These are phyloP conservation scores for Atherinosoma microstoma DNA, from an alignment of 2,797 vertebrate genomes.

Conservation along the genomic window DNA sequence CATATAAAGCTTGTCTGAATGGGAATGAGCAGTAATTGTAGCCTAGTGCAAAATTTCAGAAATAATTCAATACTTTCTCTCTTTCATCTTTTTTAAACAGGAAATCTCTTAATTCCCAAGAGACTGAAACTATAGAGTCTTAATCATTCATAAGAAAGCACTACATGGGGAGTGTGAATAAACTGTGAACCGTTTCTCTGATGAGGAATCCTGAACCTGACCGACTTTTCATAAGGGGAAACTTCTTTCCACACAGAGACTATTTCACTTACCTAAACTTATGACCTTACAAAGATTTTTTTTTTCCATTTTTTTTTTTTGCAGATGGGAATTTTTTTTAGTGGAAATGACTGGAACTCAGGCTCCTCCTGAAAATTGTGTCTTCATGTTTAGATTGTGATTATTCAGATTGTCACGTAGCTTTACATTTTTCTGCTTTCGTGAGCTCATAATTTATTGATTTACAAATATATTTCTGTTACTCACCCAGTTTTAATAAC, in stretches of 20 bases:
- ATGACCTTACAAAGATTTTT: slow-evolving; percentile 27
- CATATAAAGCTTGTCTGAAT: slow-evolving; percentile 54
- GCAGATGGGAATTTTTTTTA: slow-evolving; percentile 11
- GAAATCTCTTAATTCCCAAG: slow-evolving; percentile 80
- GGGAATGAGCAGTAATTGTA: slow-evolving; percentile 52
- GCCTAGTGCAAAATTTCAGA: slow-evolving; percentile 20
- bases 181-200: slow-evolving; percentile 75
- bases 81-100: slow-evolving; percentile 77
- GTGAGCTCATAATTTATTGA: slow-evolving; percentile 71
- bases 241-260: slow-evolving; percentile 72
- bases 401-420: slow-evolving; percentile 30
- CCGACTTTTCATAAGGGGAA: slow-evolving; percentile 69
- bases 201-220: slow-evolving; percentile 71
- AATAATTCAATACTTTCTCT: slow-evolving; percentile 75
- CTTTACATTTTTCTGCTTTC: slow-evolving; percentile 18
- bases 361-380: slow-evolving; percentile 18
- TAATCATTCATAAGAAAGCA: slow-evolving; percentile 66
- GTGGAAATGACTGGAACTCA: slow-evolving; percentile 1
- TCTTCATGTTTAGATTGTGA: slow-evolving; percentile 22
- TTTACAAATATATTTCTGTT: slow-evolving; percentile 48
- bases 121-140: slow-evolving; percentile 69
- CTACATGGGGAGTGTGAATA: slow-evolving; percentile 61
- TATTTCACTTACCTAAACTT: slow-evolving; percentile 64
- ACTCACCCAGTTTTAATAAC: slow-evolving; percentile 29
- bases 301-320: slow-evolving; percentile 6